These are phyloP conservation scores for Typhlichthys eigenmanni DNA, from an alignment of 2,797 vertebrate genomes.

Conservation along the genomic window DNA sequence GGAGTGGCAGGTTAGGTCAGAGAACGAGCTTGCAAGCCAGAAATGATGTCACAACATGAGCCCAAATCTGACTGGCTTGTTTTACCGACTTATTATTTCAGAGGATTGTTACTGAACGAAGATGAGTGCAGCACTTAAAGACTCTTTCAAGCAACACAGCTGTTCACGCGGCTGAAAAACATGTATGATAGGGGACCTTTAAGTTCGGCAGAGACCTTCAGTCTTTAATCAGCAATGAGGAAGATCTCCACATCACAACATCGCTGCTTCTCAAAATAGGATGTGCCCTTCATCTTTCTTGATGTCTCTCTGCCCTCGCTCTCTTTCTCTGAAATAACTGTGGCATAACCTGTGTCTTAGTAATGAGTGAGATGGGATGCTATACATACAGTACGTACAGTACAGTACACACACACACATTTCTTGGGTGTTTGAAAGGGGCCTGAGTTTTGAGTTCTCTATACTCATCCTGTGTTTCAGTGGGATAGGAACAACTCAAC, in stretches of 20 bases:
- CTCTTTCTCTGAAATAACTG: slow-evolving; percentile 32
- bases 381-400: neutral
- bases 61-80: no score
- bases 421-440: slow-evolving; percentile 43
- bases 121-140: no score
- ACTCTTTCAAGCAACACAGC: no score
- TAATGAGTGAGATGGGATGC: slow-evolving; percentile 22
- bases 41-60: no score
- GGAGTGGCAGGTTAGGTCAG: no score
- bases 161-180: no score
- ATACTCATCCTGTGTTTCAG: slow-evolving; percentile 26
- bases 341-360: slow-evolving; percentile 48
- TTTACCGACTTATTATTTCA: no score
- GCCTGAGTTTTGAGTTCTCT: slow-evolving; percentile 58
- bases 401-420: neutral
- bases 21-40: no score
- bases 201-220: neutral
- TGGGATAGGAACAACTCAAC: slow-evolving; percentile 24
- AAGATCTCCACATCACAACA: slow-evolving; percentile 59
- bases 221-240: slow-evolving; percentile 56
- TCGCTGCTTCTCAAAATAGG: slow-evolving; percentile 60
- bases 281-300: slow-evolving; percentile 47
- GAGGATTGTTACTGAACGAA: no score
- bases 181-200: neutral
- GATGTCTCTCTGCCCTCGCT: slow-evolving; percentile 15